Conservation (phyloP, 2,888 invertebrate genomes). For the Oxytorus armatus region DNA sequence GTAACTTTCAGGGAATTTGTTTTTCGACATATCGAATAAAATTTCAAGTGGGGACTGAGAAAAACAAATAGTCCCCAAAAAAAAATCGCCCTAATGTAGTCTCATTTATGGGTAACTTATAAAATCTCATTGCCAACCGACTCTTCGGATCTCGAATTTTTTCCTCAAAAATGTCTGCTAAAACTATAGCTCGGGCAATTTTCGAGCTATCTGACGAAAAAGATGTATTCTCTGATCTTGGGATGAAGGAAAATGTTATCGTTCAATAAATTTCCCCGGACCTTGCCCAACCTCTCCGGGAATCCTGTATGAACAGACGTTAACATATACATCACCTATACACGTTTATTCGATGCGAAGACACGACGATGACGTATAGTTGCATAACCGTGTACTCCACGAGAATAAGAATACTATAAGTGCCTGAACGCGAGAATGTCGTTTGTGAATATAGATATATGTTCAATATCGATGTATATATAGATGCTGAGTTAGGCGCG, state of each 20-base stretch:
- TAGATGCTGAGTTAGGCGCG: conserved; percentile 21
- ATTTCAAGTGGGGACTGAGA: too few relatives aligned
- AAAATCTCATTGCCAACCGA: too few relatives aligned
- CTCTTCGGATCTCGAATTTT: too few relatives aligned
- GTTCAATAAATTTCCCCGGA: conserved; percentile 56
- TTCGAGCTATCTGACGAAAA: too few relatives aligned
- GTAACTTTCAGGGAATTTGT: too few relatives aligned
- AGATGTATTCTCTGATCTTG: too few relatives aligned
- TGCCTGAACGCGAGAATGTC: conserved; percentile 49
- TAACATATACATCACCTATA: conserved; percentile 5
- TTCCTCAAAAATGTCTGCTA: too few relatives aligned
- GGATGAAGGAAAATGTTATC: conserved; percentile 15
- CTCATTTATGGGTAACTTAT: too few relatives aligned
- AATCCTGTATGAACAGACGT: conserved; percentile 40
- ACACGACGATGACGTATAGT: conserved; percentile 60
- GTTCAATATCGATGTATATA: conserved; percentile 15
- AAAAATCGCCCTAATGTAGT: too few relatives aligned
- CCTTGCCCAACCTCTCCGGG: conserved; percentile 57
- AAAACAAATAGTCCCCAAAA: too few relatives aligned
- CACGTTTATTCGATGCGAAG: conserved; percentile 22
- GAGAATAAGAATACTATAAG: conserved; percentile 51
- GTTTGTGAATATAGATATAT: conserved; percentile 36
- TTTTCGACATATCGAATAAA: too few relatives aligned
- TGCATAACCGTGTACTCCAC: conserved; percentile 57
- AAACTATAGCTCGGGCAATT: too few relatives aligned